Conservation (phyloP, 2,113 vertebrate species). For the Cephalophus harveyi region DNA sequence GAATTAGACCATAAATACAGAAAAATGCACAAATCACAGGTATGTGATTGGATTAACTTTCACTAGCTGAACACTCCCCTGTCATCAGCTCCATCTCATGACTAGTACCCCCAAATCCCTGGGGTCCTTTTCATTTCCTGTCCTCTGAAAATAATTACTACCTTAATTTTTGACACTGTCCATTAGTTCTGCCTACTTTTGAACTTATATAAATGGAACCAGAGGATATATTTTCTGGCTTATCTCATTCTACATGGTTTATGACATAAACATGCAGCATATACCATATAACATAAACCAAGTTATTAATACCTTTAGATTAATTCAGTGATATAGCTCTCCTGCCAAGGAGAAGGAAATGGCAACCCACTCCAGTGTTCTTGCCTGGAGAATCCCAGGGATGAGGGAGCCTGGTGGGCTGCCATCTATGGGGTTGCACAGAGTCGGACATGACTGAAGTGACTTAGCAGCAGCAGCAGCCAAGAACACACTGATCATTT, state of each 20-base stretch:
- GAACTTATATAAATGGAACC: background rate
- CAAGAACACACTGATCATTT: background rate
- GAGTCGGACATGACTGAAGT: too few species aligned
- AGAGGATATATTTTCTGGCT: background rate
- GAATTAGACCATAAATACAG: background rate
- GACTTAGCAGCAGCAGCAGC: too few species aligned
- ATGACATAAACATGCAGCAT: background rate
- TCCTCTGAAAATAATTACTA: background rate
- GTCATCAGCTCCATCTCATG: background rate
- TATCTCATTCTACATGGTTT: background rate
- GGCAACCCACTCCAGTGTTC: too few species aligned
- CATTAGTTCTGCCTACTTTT: background rate
- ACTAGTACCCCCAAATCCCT: background rate
- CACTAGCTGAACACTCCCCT: background rate
- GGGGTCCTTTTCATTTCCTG: background rate
- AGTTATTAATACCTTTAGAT: background rate
- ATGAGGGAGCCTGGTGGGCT: too few species aligned
- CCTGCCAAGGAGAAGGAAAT: background rate
- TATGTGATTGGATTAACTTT: background rate
- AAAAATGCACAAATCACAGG: background rate
- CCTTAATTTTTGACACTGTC: background rate
- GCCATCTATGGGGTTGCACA: too few species aligned
- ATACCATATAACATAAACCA: background rate
- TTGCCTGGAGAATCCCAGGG: too few species aligned
- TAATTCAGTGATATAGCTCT: background rate